Evolutionary conservation across 2,113 vertebrate genomes (phyloP).

Genomic region (Capricornis sumatraensis): DNA sequence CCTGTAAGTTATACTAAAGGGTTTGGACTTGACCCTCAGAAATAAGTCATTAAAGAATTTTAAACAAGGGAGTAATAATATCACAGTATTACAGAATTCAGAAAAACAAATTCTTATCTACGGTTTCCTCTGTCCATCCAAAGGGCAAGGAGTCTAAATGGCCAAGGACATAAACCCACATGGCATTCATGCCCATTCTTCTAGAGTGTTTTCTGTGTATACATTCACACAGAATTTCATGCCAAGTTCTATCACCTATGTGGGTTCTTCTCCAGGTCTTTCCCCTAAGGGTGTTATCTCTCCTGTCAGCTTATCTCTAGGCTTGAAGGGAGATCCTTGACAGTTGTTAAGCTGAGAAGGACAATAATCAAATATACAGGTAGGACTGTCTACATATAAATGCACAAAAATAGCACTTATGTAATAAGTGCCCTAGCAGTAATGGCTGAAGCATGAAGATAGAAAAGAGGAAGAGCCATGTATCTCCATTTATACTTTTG

Average conservation of each 20-base stretch:
- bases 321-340: background rate
- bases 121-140: background rate
- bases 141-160: background rate
- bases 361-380: background rate
- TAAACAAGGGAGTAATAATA: background rate
- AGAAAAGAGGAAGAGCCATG: background rate
- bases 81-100: background rate
- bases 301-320: background rate
- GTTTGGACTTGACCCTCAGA: background rate
- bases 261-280: background rate
- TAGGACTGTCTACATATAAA: background rate
- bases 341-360: background rate
- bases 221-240: background rate
- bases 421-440: background rate
- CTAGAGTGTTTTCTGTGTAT: background rate
- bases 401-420: background rate
- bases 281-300: background rate
- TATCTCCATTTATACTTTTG: background rate
- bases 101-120: background rate
- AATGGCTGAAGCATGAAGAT: background rate
- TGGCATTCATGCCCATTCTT: background rate
- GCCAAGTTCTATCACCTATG: background rate
- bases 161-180: background rate
- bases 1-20: background rate
- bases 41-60: background rate